These are phyloP conservation scores for Epinotia demarniana DNA, from an alignment of 2,888 invertebrate species.

Conservation along the genomic window DNA sequence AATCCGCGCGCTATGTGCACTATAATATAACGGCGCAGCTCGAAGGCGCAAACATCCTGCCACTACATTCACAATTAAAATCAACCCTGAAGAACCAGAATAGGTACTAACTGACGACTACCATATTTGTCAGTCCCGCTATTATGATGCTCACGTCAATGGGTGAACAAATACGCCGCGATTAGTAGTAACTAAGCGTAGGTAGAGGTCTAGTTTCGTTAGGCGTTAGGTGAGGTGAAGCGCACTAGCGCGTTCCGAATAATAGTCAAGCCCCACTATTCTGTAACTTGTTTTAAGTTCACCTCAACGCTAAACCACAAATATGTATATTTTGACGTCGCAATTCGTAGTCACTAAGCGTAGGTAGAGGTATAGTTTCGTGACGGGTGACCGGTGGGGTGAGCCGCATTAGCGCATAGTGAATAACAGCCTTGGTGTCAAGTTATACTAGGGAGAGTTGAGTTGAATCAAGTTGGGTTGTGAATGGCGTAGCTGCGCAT, in stretches of 20 bases:
- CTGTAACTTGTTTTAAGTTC: too few species aligned
- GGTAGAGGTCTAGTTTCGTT: too few species aligned
- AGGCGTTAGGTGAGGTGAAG: too few species aligned
- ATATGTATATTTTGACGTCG: too few species aligned
- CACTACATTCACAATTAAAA: neutral
- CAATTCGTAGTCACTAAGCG: too few species aligned
- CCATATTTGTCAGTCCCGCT: constrained; percentile 44
- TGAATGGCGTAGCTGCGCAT: constrained; percentile 63
- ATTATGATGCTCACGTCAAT: too few species aligned
- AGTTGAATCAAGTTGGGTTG: neutral
- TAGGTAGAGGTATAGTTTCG: too few species aligned
- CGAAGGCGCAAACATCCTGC: constrained; percentile 73
- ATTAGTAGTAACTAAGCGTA: too few species aligned
- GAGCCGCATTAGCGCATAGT: neutral
- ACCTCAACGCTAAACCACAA: too few species aligned
- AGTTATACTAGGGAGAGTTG: neutral
- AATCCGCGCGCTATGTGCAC: constrained; percentile 42
- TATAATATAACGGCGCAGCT: constrained; percentile 46
- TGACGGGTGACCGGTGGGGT: too few species aligned
- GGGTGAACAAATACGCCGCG: too few species aligned
- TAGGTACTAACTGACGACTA: neutral
- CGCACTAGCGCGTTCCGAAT: too few species aligned
- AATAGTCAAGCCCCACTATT: constrained; percentile 42
- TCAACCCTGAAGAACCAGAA: neutral
- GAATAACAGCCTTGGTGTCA: neutral